A percentile compares a stretch with the other conserved stretches of the same genome.
phyloP scores from a whole-genome alignment of 2,888 invertebrate genomes.

The Prosapia bicincta region DNA sequence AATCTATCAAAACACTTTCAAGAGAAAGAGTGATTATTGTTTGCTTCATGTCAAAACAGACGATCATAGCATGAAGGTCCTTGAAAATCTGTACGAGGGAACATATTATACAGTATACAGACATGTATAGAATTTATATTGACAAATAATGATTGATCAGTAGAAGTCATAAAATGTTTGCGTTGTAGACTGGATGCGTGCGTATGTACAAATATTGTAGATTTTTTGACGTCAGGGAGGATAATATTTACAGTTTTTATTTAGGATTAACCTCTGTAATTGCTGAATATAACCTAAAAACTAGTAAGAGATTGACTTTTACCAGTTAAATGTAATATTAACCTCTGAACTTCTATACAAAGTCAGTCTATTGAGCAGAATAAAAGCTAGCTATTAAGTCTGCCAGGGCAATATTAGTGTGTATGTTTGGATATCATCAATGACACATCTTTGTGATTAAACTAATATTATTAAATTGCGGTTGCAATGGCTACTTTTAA shows the following conservation, averaged over 20 bases:
- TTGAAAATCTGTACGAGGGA: too few species aligned
- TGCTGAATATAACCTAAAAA: not conserved
- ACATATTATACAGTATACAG: too few species aligned
- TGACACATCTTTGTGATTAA: not conserved
- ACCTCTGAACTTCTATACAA: not conserved
- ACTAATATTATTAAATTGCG: not conserved
- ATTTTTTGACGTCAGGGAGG: not conserved
- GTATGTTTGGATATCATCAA: not conserved
- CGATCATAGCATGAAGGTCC: too few species aligned
- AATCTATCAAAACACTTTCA: too few species aligned
- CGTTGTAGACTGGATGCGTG: not conserved
- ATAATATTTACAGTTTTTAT: not conserved
- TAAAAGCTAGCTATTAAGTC: not conserved
- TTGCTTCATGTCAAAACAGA: too few species aligned
- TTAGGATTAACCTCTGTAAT: too few species aligned
- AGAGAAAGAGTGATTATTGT: too few species aligned
- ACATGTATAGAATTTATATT: too few species aligned
- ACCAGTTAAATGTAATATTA: not conserved
- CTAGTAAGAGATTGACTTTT: not conserved
- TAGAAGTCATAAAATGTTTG: too few species aligned
- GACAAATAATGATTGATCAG: too few species aligned
- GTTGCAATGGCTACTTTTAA: too few species aligned
- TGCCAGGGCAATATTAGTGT: not conserved
- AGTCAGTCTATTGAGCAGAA: not conserved
- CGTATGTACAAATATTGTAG: not conserved